Base-by-base conservation (phyloP, 2,888 invertebrate genomes). In the Tuta absoluta region DNA sequence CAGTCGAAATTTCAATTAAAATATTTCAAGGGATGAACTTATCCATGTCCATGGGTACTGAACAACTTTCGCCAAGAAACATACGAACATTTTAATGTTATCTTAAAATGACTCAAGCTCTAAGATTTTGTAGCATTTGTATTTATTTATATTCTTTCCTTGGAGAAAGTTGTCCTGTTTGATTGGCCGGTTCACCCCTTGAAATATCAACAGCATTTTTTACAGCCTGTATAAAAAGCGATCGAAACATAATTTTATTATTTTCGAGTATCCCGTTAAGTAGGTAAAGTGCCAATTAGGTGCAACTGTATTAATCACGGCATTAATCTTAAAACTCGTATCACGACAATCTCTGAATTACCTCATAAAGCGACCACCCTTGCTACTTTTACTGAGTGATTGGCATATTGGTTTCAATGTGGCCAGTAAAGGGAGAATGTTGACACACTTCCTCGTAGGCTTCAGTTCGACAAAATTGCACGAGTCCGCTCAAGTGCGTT, bases 361-460 rank as follows among this genome's bases (percentile, higher is more conserved):
- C 56, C 56, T 56, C 23, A 17, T 53, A 14, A 24, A 23, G 14
- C 53, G 53, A 53, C 56, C 33, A 23, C 33, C 28, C 28, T 24
- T n/a, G 24, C 24, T 24, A n/a, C 28, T 56, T 56, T 56, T 56
- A 56, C 56, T 17, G 56, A n/a, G 23, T 14, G 23, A 56, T 53
- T 24, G 56, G n/a, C 56, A 33, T 12, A 21, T 21, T 49, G 21
- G 49, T 11, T 19, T 19, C 17, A 33, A 56, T 56, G 2, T 3
- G 17, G 56, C n/a, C 8, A 28, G 56, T 56, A n/a, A 24, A 33
- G n/a, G n/a, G n/a, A 23, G 28, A 56, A 24, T 53, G 53, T 49
- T 53, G 63, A 65, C 63, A 53, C 59, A 66, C 65, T 60, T 66
- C 65, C 63, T 61, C 37, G 60, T 19, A 53, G 59, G 33, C 33